Conservation (phyloP, 2,888 invertebrate genomes). For the Strigamia transsilvanica region DNA sequence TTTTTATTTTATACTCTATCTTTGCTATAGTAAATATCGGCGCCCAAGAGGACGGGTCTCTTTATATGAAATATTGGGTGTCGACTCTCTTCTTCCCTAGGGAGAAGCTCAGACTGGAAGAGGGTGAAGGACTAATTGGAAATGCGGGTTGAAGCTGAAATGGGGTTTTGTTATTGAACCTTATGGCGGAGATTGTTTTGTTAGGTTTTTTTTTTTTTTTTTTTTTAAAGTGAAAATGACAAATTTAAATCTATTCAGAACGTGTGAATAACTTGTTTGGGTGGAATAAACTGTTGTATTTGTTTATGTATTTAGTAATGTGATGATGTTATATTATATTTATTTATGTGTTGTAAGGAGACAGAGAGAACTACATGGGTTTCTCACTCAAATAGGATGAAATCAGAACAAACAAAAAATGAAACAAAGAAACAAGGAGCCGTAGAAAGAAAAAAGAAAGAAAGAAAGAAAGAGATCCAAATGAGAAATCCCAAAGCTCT, state of each 20-base stretch:
- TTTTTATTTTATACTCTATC: conserved; percentile 22
- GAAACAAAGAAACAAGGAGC: too few species aligned
- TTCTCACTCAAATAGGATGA: too few species aligned
- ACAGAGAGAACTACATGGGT: too few species aligned
- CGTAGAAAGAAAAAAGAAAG: not conserved
- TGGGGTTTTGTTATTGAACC: conserved; percentile 32
- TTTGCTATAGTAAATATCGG: conserved; percentile 20
- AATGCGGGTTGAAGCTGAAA: conserved; percentile 42
- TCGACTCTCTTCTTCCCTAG: conserved; percentile 35
- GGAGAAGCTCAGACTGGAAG: conserved; percentile 15
- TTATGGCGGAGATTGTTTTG: not conserved
- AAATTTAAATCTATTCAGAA: not conserved
- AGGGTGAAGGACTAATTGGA: conserved; percentile 45
- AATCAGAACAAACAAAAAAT: too few species aligned
- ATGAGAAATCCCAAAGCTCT: conserved; percentile 2
- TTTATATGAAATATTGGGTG: conserved; percentile 49
- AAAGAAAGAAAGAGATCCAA: not conserved
- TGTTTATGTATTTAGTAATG: too few species aligned
- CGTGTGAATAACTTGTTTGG: too few species aligned
- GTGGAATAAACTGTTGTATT: too few species aligned
- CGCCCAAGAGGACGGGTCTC: conserved; percentile 34
- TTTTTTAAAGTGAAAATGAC: not conserved
- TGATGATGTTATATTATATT: too few species aligned
- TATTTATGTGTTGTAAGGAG: too few species aligned
- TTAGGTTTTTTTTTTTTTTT: not conserved